Base-by-base conservation (phyloP, 2,797 vertebrate genomes). In the Danio aesculapii region DNA sequence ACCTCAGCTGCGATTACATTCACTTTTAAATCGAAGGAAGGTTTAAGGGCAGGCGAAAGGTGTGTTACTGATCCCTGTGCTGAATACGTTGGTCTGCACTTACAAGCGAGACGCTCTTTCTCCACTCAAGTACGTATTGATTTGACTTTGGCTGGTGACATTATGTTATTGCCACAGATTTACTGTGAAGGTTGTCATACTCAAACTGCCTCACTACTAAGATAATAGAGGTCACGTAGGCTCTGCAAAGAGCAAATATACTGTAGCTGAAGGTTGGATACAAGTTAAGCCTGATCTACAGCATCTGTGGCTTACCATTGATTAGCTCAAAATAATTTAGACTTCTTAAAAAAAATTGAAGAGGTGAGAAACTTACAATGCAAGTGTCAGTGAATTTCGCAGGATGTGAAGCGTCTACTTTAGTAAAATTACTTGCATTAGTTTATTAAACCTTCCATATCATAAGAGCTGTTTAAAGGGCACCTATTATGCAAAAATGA, bases 121-220 rank as follows among this genome's bases (percentile, higher is more conserved):
- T 91, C 91, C 90, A 89, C 89, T 86, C 89, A 90, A 92, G 90
- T 90, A 87, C 82, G 86, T 93, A 93, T 93, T 90, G 92, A 93
- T 93, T 88, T 88, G 73, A 70, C 75, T 75, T 63, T 88, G 90
- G 90, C 85, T 92, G 87, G 91, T 90, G 86, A 91, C 91, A 92
- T 90, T 91, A 89, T 91, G 86, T 84, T 85, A 90, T 91, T 84
- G 89, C 55, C 86, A 77, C 86, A 64, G 59, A 52, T 81, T 75
- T 79, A 87, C 85, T 78, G 72, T 89, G 89, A 93, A 92, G 90
- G 90, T 92, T 90, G 89, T 90, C 89, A 89, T 83, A 84, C 81
- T 84, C 83, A 52, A 84, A 85, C 87, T 84, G 86, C 83, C 84
- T 86, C 81, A 57, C 82, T 81, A 83, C 84, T 86, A 86, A 90